Evolutionary conservation across 2,113 vertebrate species (phyloP).

Genomic region (Salvelinus alpinus): DNA sequence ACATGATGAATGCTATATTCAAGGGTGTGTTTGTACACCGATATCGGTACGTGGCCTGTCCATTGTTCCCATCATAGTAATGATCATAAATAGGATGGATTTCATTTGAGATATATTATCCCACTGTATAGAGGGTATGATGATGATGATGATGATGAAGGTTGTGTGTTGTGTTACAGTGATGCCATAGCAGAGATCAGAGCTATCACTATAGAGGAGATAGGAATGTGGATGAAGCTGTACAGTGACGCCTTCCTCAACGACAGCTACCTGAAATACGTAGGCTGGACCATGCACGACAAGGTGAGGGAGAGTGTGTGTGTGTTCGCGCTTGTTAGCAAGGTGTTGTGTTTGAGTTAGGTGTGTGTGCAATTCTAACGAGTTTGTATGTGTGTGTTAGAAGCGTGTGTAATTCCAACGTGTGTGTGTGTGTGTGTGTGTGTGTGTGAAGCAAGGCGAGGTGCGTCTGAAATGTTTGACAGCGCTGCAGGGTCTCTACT

Average conservation of each 20-base stretch:
- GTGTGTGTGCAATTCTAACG: not conserved
- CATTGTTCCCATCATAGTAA: not conserved
- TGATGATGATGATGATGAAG: not conserved
- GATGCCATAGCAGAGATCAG: constrained; percentile 98
- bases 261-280: constrained; percentile 99
- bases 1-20: constrained; percentile 99
- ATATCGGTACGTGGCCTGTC: constrained; percentile 84
- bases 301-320: constrained; percentile 78
- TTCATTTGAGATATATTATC: not conserved
- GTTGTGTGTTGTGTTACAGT: constrained; percentile 63
- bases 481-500: constrained; percentile 96
- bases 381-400: not conserved
- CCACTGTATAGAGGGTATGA: not conserved
- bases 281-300: constrained; percentile 99
- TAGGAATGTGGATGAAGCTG: constrained; percentile 99
- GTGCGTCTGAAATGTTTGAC: constrained; percentile 98
- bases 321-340: not conserved
- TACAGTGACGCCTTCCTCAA: constrained; percentile 99
- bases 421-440: constrained; percentile 26
- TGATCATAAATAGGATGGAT: too few relatives aligned
- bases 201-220: constrained; percentile 98
- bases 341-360: not conserved
- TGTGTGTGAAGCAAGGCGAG: constrained; percentile 87
- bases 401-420: not conserved
- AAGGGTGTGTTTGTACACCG: constrained; percentile 99